A percentile compares a stretch with the other conserved stretches of the same genome.
phyloP scores from a whole-genome alignment of 2,113 vertebrate species.

The Grammomys dolichurus region DNA sequence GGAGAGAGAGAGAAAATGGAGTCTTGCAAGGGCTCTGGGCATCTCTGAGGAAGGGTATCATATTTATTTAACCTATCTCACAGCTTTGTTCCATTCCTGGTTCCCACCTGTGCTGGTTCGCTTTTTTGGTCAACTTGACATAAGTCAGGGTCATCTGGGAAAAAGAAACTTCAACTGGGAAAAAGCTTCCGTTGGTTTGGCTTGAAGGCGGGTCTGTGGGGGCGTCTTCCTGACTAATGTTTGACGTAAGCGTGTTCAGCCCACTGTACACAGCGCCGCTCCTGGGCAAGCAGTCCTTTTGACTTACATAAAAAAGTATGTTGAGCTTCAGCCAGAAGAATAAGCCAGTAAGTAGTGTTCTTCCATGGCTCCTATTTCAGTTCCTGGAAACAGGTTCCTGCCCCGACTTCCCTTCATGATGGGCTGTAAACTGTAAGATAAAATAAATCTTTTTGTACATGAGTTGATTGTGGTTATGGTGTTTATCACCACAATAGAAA shows the following conservation, averaged over 20 bases:
- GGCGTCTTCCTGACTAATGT: not conserved
- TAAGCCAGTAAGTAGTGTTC: not conserved
- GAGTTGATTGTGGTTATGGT: not conserved
- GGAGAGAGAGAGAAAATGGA: not conserved
- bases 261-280: not conserved
- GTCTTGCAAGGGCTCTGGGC: not conserved
- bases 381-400: not conserved
- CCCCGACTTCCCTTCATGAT: not conserved
- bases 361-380: not conserved
- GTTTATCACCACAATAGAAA: not conserved
- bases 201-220: not conserved
- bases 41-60: not conserved
- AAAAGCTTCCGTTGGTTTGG: not conserved
- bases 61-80: not conserved
- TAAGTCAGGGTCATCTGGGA: not conserved
- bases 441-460: not conserved
- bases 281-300: not conserved
- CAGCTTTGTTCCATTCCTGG: not conserved
- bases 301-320: not conserved
- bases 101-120: not conserved
- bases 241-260: not conserved
- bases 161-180: not conserved
- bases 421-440: not conserved
- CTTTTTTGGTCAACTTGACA: not conserved
- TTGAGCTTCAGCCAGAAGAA: not conserved